Conservation (phyloP, 1,140 invertebrate genomes). For the Monochamus saltuarius region DNA sequence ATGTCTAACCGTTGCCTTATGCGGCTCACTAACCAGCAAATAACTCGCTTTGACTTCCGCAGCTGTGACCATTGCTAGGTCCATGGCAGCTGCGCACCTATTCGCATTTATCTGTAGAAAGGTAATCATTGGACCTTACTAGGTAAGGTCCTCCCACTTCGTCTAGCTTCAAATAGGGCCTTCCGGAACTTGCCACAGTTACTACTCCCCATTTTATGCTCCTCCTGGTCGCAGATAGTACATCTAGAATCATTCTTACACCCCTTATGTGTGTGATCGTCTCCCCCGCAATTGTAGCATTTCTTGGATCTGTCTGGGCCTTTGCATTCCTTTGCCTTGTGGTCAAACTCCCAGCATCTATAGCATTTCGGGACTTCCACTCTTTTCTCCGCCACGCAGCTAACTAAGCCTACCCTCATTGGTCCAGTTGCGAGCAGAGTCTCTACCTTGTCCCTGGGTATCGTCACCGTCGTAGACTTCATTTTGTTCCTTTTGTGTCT, state of each 20-base stretch:
- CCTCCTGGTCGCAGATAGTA: conserved; percentile 6
- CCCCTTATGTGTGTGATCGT: conserved; percentile 7
- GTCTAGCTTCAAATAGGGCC: background rate
- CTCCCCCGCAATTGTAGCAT: conserved; percentile 26
- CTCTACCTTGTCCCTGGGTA: background rate
- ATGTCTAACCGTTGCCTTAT: too few relatives aligned
- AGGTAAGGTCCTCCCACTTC: background rate
- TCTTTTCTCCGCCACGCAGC: conserved; percentile 23
- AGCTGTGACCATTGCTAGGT: too few relatives aligned
- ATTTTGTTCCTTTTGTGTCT: conserved; percentile 18
- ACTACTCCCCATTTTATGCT: conserved; percentile 6
- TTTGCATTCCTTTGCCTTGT: conserved; percentile 19
- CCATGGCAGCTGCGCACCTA: background rate
- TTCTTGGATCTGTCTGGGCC: conserved; percentile 15
- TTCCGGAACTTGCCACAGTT: conserved; percentile 5
- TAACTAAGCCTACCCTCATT: conserved; percentile 19
- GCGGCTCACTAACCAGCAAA: too few relatives aligned
- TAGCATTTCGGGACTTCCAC: conserved; percentile 17
- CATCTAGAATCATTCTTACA: conserved; percentile 5
- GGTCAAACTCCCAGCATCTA: conserved; percentile 27
- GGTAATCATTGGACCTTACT: background rate
- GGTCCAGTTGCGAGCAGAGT: background rate
- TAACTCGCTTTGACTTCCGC: too few relatives aligned
- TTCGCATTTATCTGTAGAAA: conserved; percentile 1
- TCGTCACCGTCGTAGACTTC: conserved; percentile 8